Percentiles rank a stretch among this genome's conserved stretches.
These are phyloP conservation scores for Ditylenchus weischeri DNA, from an alignment of 2,888 invertebrate species.

Conservation along the genomic window DNA sequence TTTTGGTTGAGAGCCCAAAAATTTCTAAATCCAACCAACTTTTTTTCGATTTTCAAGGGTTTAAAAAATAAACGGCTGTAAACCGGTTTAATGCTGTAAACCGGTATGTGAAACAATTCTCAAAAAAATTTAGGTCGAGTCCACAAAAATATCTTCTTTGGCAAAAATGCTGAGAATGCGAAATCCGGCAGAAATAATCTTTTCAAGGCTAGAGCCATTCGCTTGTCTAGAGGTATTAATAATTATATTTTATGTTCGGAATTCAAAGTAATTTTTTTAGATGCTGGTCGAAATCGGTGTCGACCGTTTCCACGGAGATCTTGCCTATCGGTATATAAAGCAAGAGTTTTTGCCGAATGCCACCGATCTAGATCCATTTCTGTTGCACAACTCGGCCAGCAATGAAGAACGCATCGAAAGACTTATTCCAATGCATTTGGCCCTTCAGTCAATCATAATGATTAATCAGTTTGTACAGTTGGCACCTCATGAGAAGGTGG, in stretches of 20 bases:
- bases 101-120: too few relatives aligned
- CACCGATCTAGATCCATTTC: conserved; percentile 26
- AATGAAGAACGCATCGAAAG: conserved; percentile 24
- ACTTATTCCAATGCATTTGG: conserved; percentile 23
- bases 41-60: too few relatives aligned
- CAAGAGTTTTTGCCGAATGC: conserved; percentile 21
- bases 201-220: conserved; percentile 27
- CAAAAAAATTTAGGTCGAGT: conserved; percentile 18
- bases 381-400: conserved; percentile 5
- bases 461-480: conserved; percentile 21
- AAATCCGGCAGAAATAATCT: conserved; percentile 23
- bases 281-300: conserved; percentile 26
- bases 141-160: conserved; percentile 23
- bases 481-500: conserved; percentile 20
- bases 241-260: neutral
- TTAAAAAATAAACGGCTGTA: too few relatives aligned
- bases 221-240: conserved; percentile 22
- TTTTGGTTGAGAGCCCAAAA: too few relatives aligned
- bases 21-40: too few relatives aligned
- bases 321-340: conserved; percentile 23
- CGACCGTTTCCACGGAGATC: conserved; percentile 27
- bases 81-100: too few relatives aligned
- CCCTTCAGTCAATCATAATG: conserved; percentile 27
- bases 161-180: conserved; percentile 28
- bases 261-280: conserved; percentile 8